These are phyloP conservation scores for Zosterops borbonicus DNA, from an alignment of 2,113 vertebrate genomes.

Conservation along the genomic window DNA sequence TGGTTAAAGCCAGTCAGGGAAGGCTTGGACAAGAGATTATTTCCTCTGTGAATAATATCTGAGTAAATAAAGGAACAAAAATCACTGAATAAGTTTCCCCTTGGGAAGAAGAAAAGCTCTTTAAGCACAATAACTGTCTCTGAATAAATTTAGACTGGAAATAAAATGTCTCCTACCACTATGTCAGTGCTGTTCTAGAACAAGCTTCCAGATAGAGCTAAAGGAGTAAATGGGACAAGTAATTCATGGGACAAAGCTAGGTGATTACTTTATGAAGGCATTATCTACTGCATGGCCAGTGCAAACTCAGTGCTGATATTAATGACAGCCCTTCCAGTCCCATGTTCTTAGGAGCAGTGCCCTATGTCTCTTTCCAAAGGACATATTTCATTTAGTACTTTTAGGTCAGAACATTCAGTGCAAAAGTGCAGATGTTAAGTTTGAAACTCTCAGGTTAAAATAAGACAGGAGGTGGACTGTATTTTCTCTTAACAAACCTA, in stretches of 20 bases:
- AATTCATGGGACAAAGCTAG: not conserved
- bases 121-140: not conserved
- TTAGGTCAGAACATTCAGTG: not conserved
- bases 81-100: not conserved
- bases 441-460: not conserved
- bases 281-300: not conserved
- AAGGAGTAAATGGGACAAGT: not conserved
- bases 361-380: not conserved
- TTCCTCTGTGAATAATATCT: not conserved
- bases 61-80: slow-evolving; percentile 15
- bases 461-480: not conserved
- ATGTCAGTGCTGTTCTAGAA: not conserved
- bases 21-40: not conserved
- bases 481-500: not conserved
- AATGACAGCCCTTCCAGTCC: not conserved
- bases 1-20: not conserved
- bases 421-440: not conserved
- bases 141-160: slow-evolving; percentile 22
- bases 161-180: not conserved
- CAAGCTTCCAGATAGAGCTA: not conserved
- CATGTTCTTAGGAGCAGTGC: not conserved
- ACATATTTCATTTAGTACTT: not conserved
- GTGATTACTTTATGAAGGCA: not conserved
- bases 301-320: not conserved
- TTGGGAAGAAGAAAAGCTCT: slow-evolving; percentile 1